Evolutionary conservation across 2,888 invertebrate genomes (phyloP), one percentile per base, ranked within the genome.

Genomic region (Dysmachus trigonus): DNA sequence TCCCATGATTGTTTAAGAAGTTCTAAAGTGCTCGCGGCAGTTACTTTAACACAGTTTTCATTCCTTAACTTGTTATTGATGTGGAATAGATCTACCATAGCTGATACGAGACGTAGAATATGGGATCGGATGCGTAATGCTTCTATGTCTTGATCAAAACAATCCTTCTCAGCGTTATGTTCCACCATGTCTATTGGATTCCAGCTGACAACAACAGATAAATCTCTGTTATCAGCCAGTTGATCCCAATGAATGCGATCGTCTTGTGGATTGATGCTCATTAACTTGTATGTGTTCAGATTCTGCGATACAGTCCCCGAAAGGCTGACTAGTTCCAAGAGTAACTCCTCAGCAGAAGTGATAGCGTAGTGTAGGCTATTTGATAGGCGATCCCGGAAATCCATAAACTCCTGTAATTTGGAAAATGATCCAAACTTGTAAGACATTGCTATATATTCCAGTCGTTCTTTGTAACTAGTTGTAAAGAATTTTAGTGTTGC

Each of bases 351-450:
- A 85, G 94, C 94, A 84, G 93, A 94, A 87, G 93, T 94, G 88
- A 93, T 93, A 87, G 94, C 95, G 90, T 95, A 95, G 92, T 98
- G 96, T 86, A 96, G 93, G 88, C 98, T 98, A 89, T 96, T 95
- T 89, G 95, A 95, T 87, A 98, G 93, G 79, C 96, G 94, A 89
- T 95, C 95, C 89, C 96, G 94, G 91, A 98, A 97, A 90, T 96
- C 95, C 89, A 97, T 95, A 91, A 99, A 96, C 92, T 98, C 98
- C 89, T 96, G 95, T 88, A 98, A 94, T 94, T 98, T 98, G 88
- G 96, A 95, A 93, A 98, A 98, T 73, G 98, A 98, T 13, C 98
- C 98, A 92, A 96, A 98, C 91, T 98, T 98, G 93, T 98, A 98
- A 8, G 97, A 97, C 90, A 97, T 95, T 33, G 98, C 97, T 85